These are phyloP conservation scores for Oppia nitens DNA, from an alignment of 1,140 invertebrate species.

Conservation along the genomic window DNA sequence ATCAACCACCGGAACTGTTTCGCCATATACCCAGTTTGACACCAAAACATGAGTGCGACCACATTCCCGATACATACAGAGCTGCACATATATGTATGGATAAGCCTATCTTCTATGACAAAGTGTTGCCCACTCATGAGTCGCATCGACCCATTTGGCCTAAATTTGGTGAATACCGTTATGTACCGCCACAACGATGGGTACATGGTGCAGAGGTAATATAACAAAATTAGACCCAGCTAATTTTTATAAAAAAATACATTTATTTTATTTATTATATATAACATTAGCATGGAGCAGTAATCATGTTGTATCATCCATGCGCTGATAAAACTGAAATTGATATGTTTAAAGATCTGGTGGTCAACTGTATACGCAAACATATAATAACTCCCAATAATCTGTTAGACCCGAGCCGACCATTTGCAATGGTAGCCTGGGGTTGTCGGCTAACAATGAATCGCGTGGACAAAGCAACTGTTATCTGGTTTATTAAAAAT, in stretches of 20 bases:
- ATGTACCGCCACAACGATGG: conserved; percentile 62
- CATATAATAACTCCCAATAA: too few relatives aligned
- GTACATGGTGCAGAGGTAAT: too few relatives aligned
- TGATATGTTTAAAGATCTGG: conserved; percentile 39
- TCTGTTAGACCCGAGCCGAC: too few relatives aligned
- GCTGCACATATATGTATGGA: conserved; percentile 50
- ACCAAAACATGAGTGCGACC: too few relatives aligned
- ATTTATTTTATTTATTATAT: not conserved
- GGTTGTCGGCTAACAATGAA: conserved; percentile 53
- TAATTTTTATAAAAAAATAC: not conserved
- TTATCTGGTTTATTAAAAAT: conserved; percentile 49
- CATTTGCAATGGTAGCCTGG: conserved; percentile 56
- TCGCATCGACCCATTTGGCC: conserved; percentile 61
- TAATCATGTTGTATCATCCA: conserved; percentile 72
- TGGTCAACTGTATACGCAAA: conserved; percentile 49
- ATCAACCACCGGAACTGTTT: too few relatives aligned
- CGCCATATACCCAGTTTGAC: too few relatives aligned
- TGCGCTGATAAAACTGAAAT: conserved; percentile 53
- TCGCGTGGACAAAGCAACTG: conserved; percentile 36
- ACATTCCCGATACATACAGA: too few relatives aligned
- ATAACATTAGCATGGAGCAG: conserved; percentile 48
- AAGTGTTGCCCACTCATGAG: conserved; percentile 47
- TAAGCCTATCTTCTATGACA: conserved; percentile 42
- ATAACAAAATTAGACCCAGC: not conserved
- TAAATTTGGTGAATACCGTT: conserved; percentile 61